Base-by-base conservation (phyloP, 2,888 invertebrate species). In the Oscheius myriophilus region DNA sequence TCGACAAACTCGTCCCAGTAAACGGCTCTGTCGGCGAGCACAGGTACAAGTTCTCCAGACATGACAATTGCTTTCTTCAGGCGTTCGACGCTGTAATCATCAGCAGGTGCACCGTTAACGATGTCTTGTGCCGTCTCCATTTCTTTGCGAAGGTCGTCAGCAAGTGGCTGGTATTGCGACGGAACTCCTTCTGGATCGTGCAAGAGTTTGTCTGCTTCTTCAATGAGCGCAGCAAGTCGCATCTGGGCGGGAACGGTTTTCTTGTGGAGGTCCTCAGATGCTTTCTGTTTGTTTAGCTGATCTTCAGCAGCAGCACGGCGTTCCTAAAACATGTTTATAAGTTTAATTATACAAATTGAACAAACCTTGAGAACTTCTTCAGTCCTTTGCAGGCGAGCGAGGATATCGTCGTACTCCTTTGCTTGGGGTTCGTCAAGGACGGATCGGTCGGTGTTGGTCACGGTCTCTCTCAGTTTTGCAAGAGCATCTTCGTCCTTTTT, bases 1-100 rank as follows among this genome's bases (percentile, higher is more conserved):
- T 67, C 66, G 6, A 78, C 72, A 51, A 83, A 83, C 21, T 73
- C 70, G 12, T 73, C 55, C 78, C 79, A 81, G 23, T 70, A 63
- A 18, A 62, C 61, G 55, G 71, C 63, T 58, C 76, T 71, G 42
- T 78, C 71, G 26, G 73, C 73, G 41, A 82, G 79, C 52, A 71
- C 67, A 25, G 75, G 75, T 39, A 61, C 62, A 21, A 73, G 63
- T 42, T 61, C 65, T 42, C 73, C 70, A 41, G 76, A 75, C 12
- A 72, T 55, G 33, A 53, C 68, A 41, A 77, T 55, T 12, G 72
- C 67, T 49, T 59, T 57, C 51, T 71, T 53, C 54, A 79, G 70
- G 33, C 63, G 25, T 58, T 63, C 59, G 18, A 71, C 63, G 16
- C 52, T 66, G 2, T 42, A 45, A 45, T 71, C 74, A 26, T 54